phyloP scores from a whole-genome alignment of 2,888 invertebrate genomes.

The Torymus aiolomorphi region DNA sequence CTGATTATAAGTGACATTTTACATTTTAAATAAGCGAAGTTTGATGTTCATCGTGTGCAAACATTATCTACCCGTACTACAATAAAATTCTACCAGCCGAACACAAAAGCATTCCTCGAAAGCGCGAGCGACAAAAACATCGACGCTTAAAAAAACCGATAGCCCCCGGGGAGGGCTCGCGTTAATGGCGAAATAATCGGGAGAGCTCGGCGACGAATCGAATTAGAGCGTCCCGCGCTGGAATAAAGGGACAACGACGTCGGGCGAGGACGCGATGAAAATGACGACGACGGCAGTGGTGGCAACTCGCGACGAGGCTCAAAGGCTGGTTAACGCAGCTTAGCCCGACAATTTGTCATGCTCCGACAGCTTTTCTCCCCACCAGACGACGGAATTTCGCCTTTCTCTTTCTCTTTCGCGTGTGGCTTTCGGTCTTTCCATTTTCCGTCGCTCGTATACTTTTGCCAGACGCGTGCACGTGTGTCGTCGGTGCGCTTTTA shows the following conservation, averaged over 20 bases:
- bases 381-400: conserved; percentile 10
- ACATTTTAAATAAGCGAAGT: too few relatives aligned
- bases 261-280: conserved; percentile 43
- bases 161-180: not conserved
- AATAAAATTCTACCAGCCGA: too few relatives aligned
- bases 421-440: conserved; percentile 14
- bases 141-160: too few relatives aligned
- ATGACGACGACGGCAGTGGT: conserved; percentile 11
- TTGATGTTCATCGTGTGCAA: too few relatives aligned
- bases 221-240: conserved; percentile 62
- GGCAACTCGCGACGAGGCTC: conserved; percentile 66
- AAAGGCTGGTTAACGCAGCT: conserved; percentile 74
- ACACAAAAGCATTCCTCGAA: too few relatives aligned
- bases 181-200: conserved; percentile 41
- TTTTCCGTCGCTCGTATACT: not conserved
- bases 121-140: too few relatives aligned
- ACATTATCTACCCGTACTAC: too few relatives aligned
- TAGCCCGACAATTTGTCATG: conserved; percentile 74
- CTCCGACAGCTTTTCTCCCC: conserved; percentile 68
- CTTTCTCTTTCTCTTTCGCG: conserved; percentile 45
- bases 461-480: not conserved
- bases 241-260: conserved; percentile 64
- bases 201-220: conserved; percentile 26
- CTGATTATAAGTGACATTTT: too few relatives aligned
- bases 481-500: too few relatives aligned